Base-by-base conservation (phyloP, 2,888 invertebrate genomes). In the Bugula neritina region DNA sequence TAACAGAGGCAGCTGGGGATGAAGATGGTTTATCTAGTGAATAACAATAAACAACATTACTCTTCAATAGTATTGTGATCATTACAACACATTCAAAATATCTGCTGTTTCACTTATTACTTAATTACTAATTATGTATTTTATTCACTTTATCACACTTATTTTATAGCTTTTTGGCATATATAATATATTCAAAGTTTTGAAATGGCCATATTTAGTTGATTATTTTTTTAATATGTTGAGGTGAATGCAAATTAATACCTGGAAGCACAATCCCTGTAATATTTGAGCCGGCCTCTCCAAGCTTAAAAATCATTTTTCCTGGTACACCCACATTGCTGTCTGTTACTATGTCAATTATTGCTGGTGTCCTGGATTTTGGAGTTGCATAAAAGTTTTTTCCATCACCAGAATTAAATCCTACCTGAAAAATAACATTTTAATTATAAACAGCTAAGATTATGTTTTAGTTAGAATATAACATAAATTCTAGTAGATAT, bases 341-440 rank as follows among this genome's bases (percentile, higher is more conserved):
- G 63, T 63, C 63, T 63, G 63, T 25, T 13, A 31, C 27, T 13
- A 27, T 63, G 31, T 63, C 31, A 13, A 63, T n/a, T 29, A 63
- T 31, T 10, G 13, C 27, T 63, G 63, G 27, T 29, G 63, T 63
- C 1, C 34, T 27, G 13, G 63, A 63, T 13, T 27, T 3, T 63
- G 63, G 63, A 31, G 31, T 63, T 13, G 63, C 63, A n/a, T 63
- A 63, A 34, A 13, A 63, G n/a, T 63, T 21, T 3, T 29, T 3
- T 63, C 63, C 63, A 31, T 63, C 34, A 25, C 63, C 63, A 5
- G 63, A 21, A n/a, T 63, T 31, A 63, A 63, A 63, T 27, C 63
- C 63, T 13, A 63, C 31, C 63, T 63, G 31, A 1, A 43, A n/a
- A n/a, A n/a, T n/a, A n/a, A n/a, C n/a, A n/a, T n/a, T n/a, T n/a